Conservation (phyloP, 2,797 vertebrate genomes). For the Vespertilio murinus region DNA sequence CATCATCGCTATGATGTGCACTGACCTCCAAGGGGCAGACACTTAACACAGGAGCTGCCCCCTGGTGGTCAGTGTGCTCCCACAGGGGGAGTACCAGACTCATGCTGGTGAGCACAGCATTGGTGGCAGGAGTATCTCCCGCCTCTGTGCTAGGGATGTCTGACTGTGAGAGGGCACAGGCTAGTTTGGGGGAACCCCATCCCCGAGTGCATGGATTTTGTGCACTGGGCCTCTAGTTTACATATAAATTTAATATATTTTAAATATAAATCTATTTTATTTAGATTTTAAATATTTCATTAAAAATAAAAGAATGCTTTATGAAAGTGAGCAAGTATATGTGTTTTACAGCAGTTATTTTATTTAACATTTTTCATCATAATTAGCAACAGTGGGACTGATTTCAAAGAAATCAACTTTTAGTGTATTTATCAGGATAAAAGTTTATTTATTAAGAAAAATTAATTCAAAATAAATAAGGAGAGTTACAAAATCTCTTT, state of each 20-base stretch:
- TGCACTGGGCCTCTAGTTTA: background rate
- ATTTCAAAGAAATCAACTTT: background rate
- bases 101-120: no score
- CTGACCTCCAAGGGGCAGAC: no score
- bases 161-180: no score
- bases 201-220: no score
- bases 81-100: no score
- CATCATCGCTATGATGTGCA: no score
- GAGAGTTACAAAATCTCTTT: background rate
- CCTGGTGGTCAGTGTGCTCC: no score
- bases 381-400: background rate
- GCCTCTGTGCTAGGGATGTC: no score
- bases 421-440: background rate
- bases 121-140: no score
- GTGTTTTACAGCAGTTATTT: background rate
- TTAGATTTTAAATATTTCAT: slow-evolving; percentile 1
- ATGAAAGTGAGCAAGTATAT: slow-evolving; percentile 17
- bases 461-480: background rate
- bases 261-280: no score
- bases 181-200: no score
- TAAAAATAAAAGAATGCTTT: slow-evolving; percentile 19
- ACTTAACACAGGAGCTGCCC: no score
- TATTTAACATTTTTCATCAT: background rate
- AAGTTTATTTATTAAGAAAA: background rate
- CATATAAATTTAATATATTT: background rate